Conservation (phyloP, 2,888 invertebrate genomes). For the Pasiphila rectangulata region DNA sequence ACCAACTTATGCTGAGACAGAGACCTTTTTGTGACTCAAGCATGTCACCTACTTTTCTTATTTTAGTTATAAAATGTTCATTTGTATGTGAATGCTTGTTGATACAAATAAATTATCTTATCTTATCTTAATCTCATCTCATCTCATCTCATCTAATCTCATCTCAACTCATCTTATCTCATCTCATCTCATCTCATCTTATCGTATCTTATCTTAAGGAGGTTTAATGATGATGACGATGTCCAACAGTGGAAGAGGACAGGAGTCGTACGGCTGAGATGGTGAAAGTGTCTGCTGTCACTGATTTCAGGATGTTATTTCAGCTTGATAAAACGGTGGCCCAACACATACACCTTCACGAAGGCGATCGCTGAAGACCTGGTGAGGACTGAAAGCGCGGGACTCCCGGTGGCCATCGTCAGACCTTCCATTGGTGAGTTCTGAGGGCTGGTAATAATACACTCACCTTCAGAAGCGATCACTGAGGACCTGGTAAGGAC, state of each 20-base stretch:
- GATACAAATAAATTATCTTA: too few relatives aligned
- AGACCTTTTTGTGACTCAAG: too few relatives aligned
- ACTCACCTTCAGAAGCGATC: neutral
- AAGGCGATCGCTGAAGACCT: slow-evolving; percentile 12
- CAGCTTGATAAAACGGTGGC: slow-evolving; percentile 12
- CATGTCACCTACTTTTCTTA: too few relatives aligned
- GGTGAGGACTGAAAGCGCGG: slow-evolving; percentile 4
- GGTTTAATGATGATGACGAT: too few relatives aligned
- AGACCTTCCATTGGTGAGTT: slow-evolving; percentile 15
- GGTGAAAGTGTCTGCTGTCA: neutral
- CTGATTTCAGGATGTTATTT: neutral
- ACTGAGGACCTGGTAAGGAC: neutral
- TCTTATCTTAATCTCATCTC: too few relatives aligned
- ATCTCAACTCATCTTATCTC: too few relatives aligned
- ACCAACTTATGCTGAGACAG: too few relatives aligned
- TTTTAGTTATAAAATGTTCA: too few relatives aligned
- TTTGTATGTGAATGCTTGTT: too few relatives aligned
- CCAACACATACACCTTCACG: slow-evolving; percentile 15
- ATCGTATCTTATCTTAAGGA: too few relatives aligned
- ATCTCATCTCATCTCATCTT: too few relatives aligned
- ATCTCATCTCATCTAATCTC: too few relatives aligned
- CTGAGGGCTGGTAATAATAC: neutral
- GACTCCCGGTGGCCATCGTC: slow-evolving; percentile 14
- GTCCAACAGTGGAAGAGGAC: neutral
- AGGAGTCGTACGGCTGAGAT: neutral